Conservation (phyloP, 1,140 invertebrate genomes). For the Monochamus saltuarius region DNA sequence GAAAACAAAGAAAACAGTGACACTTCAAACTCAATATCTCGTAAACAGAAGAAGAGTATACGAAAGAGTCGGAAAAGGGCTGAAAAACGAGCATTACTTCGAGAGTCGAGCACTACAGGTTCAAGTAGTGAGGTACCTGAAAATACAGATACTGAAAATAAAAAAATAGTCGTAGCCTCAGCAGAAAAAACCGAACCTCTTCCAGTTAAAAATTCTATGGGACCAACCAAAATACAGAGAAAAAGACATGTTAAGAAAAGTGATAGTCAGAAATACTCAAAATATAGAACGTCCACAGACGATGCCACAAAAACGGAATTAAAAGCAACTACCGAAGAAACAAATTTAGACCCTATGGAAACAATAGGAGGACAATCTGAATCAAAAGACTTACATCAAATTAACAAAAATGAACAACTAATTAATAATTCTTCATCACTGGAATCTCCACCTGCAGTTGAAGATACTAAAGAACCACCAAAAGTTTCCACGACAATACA, state of each 20-base stretch:
- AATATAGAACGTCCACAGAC: constrained; percentile 23
- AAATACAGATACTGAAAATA: neutral
- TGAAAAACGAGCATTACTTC: constrained; percentile 14
- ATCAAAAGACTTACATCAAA: too few species aligned
- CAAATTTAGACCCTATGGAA: too few species aligned
- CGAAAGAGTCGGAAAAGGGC: constrained; percentile 20
- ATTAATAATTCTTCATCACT: neutral
- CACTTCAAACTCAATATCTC: neutral
- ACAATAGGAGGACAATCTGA: too few species aligned
- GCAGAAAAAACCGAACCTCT: neutral
- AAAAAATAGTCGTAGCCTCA: neutral
- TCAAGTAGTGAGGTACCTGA: constrained; percentile 34
- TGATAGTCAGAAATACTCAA: constrained; percentile 27
- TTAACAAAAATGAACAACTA: neutral
- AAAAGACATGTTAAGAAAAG: constrained; percentile 27
- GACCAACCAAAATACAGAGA: constrained; percentile 21
- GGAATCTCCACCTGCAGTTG: neutral
- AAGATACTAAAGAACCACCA: constrained; percentile 14
- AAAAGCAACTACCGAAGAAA: constrained; percentile 25
- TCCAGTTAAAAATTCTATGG: neutral
- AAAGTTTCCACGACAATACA: constrained; percentile 42
- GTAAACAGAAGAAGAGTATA: constrained; percentile 17
- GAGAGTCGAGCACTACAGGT: constrained; percentile 32
- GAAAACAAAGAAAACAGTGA: neutral
- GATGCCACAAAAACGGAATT: constrained; percentile 2